Base-by-base conservation (phyloP, 2,113 vertebrate species). In the Eulemur rufifrons region DNA sequence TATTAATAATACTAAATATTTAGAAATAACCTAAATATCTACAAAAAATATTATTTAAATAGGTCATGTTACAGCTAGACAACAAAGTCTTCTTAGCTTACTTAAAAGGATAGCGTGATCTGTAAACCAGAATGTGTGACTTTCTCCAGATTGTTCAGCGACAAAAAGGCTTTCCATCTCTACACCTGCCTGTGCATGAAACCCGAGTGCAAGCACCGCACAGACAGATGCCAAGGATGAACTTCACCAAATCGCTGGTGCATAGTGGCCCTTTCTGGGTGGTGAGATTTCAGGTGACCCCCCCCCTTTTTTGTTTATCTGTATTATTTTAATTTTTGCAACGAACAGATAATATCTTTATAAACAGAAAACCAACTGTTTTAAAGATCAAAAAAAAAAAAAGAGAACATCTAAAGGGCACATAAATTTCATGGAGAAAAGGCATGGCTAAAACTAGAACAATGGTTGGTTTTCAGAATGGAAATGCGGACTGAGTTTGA, bases 1-100 rank as follows among this genome's bases (percentile, higher is more conserved):
- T 73, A 32, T 78, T 97, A 73, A 73, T 90, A 96, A 91, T 86
- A 86, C 6, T 47, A 95, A 89, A 84, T 91, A 71, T 74, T 84
- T 89, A 52, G 29, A 93, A 89, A 69, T 32, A 86, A 85, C 5
- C 20, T 77, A 77, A 88, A 85, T 85, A 85, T 54, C 32, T 13
- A 87, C 9, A 63, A 86, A 96, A 78, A 25, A 37, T 73, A 71
- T 56, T 86, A 68, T 52, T 94, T 86, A 76, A 83, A 47, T 56
- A 94, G 93, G 54, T 81, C 81, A 71, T 8, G 9, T n/a, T 32
- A 21, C 54, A 92, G 84, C 23, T 63, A 78, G n/a, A 84, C 10
- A 93, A 63, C 21, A 54, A 29, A 87, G 66, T 73, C 59, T 77
- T 71, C 66, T n/a, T 37, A 54, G 25, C 52, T 47, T 73, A 81